phyloP scores from a whole-genome alignment of 2,888 invertebrate genomes.

The Eristalis tenax region DNA sequence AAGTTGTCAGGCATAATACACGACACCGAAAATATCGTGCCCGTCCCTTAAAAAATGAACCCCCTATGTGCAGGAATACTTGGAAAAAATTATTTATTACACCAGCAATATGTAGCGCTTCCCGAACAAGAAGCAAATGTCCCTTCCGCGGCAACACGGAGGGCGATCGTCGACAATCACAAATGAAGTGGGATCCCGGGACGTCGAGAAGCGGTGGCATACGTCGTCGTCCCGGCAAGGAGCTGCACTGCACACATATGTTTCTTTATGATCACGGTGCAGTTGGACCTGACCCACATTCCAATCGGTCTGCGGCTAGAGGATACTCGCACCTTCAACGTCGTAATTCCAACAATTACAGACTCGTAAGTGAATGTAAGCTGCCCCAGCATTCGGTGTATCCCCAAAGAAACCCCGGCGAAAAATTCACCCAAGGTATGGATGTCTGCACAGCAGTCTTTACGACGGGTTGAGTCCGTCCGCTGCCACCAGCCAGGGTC shows the following conservation, averaged over 20 bases:
- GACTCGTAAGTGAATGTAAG: slow-evolving; percentile 58
- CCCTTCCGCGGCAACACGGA: slow-evolving; percentile 19
- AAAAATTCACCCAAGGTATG: slow-evolving; percentile 24
- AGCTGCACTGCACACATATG: slow-evolving; percentile 31
- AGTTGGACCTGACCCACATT: slow-evolving; percentile 20
- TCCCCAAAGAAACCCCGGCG: slow-evolving; percentile 19
- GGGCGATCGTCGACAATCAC: not conserved
- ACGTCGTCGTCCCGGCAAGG: not conserved
- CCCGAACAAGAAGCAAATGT: slow-evolving; percentile 24
- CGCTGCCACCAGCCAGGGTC: not conserved
- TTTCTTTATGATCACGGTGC: slow-evolving; percentile 14
- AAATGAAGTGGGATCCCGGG: slow-evolving; percentile 17
- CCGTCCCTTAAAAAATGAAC: slow-evolving; percentile 20
- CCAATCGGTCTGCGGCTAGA: slow-evolving; percentile 18
- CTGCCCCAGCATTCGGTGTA: slow-evolving; percentile 38
- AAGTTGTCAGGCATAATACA: slow-evolving; percentile 39
- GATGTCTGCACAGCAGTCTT: slow-evolving; percentile 37
- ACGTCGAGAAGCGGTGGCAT: not conserved
- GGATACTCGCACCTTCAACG: slow-evolving; percentile 27
- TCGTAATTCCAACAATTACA: slow-evolving; percentile 59
- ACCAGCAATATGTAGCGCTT: slow-evolving; percentile 21
- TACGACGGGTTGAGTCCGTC: slow-evolving; percentile 7
- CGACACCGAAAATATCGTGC: slow-evolving; percentile 11
- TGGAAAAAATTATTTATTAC: slow-evolving; percentile 24
- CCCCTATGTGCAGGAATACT: slow-evolving; percentile 17